phyloP scores from a whole-genome alignment of 2,888 invertebrate species.

The Monoplex corrugatus region DNA sequence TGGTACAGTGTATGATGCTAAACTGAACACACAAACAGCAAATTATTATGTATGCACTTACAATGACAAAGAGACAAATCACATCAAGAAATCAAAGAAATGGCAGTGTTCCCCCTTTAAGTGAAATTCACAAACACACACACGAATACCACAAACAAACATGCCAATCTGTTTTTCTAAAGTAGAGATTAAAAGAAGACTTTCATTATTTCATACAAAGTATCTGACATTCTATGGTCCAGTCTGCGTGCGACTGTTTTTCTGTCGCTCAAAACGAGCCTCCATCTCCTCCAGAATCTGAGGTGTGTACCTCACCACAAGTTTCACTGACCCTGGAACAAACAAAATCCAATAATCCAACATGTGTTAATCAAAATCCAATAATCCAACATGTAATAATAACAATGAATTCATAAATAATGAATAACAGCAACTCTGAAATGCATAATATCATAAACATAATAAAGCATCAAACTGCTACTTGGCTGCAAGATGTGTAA shows the following conservation, averaged over 20 bases:
- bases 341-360: no score
- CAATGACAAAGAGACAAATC: background rate
- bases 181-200: background rate
- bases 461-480: no score
- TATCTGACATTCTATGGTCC: background rate
- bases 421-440: no score
- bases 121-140: background rate
- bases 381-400: no score
- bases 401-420: no score
- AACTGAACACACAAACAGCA: no score
- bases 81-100: background rate
- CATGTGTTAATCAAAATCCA: no score
- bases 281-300: constrained; percentile 99
- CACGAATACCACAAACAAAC: background rate
- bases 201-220: background rate
- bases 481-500: no score
- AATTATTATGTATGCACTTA: no score
- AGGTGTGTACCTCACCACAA: constrained; percentile 98
- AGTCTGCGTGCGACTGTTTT: constrained; percentile 83
- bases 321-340: constrained; percentile 89
- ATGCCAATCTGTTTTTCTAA: background rate
- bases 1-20: no score
- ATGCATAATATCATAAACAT: no score
- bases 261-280: constrained; percentile 97
- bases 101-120: background rate